phyloP scores from a whole-genome alignment of 2,797 vertebrate genomes.

The Nasua narica region DNA sequence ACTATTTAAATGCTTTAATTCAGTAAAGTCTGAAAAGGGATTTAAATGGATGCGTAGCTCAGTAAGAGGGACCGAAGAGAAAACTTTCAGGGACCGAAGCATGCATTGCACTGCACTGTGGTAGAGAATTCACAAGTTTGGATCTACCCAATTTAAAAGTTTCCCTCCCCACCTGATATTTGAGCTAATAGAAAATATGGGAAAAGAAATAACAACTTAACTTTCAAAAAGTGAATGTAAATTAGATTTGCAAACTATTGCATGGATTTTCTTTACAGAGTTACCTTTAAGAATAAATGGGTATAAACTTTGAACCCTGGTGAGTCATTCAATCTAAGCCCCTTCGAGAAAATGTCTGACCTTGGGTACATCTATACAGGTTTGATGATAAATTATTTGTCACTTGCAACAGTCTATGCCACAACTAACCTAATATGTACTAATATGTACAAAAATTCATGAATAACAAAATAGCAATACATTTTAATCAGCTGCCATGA shows the following conservation, averaged over 20 bases:
- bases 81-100: background rate
- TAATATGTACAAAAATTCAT: background rate
- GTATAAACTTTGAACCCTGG: background rate
- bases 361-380: background rate
- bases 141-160: background rate
- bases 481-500: background rate
- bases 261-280: background rate
- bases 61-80: background rate
- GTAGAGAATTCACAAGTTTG: background rate
- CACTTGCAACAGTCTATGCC: background rate
- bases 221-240: background rate
- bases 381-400: background rate
- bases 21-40: background rate
- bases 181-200: background rate
- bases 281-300: background rate
- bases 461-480: background rate
- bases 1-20: background rate
- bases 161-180: background rate
- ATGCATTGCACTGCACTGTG: background rate
- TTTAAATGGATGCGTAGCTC: background rate
- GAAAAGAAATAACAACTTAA: background rate
- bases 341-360: background rate
- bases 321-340: background rate
- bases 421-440: background rate
- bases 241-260: background rate